These are phyloP conservation scores for Sebastes cheni DNA, from an alignment of 2,797 vertebrate species.

Conservation along the genomic window DNA sequence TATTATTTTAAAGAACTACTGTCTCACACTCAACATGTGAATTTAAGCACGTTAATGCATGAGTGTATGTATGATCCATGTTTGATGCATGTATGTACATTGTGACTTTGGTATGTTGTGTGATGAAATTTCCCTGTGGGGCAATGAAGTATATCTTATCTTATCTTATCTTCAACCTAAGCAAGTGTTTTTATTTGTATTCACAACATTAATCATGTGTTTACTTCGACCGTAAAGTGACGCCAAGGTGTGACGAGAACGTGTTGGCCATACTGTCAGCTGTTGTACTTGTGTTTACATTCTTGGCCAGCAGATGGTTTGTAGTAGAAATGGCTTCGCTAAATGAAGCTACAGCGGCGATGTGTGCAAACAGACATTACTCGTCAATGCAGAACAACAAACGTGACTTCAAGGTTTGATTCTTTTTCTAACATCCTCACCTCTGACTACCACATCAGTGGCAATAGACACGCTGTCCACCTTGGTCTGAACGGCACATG, in stretches of 20 bases:
- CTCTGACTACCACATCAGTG: constrained; percentile 95
- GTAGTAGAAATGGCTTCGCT: background rate
- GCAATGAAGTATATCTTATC: no score
- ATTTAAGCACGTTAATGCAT: no score
- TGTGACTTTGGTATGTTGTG: no score
- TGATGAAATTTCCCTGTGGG: no score
- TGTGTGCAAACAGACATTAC: background rate
- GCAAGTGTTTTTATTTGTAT: background rate
- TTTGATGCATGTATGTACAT: no score
- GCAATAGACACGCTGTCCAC: constrained; percentile 94
- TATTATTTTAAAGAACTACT: no score
- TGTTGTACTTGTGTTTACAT: background rate
- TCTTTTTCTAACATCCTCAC: constrained; percentile 68
- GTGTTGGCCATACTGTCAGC: background rate
- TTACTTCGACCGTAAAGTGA: no score
- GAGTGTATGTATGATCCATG: no score
- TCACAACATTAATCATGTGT: background rate
- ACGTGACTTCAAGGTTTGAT: background rate
- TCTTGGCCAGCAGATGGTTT: background rate
- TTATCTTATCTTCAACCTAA: background rate
- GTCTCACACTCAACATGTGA: no score
- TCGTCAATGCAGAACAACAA: background rate
- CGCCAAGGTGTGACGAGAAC: no score
- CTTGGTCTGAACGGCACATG: constrained; percentile 94
- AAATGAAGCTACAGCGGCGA: background rate